Percentiles rank a stretch among this genome's conserved stretches.
Evolutionary conservation across 1,140 invertebrate genomes (phyloP).

Genomic region (Vanessa tameamea): DNA sequence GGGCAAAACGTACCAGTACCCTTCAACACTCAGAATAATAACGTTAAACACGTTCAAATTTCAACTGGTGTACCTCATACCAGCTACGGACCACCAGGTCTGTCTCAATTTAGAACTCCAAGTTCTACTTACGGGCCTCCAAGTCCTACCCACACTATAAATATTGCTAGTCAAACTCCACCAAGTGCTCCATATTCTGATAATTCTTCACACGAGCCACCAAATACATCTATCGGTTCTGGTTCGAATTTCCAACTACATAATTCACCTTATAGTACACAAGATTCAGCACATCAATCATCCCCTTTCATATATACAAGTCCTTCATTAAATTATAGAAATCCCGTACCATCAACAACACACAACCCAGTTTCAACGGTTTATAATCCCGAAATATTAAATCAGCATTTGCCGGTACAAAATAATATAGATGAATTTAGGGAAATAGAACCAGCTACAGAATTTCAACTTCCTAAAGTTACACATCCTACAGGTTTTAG

Average conservation of each 20-base stretch:
- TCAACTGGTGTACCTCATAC: conserved; percentile 50
- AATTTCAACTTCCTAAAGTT: conserved; percentile 65
- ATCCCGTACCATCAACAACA: conserved; percentile 36
- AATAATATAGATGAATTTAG: conserved; percentile 52
- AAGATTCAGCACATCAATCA: conserved; percentile 41
- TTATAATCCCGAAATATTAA: conserved; percentile 43
- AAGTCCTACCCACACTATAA: conserved; percentile 60
- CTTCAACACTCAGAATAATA: conserved; percentile 46
- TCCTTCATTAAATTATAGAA: conserved; percentile 45
- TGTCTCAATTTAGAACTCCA: conserved; percentile 43
- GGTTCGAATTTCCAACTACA: conserved; percentile 46
- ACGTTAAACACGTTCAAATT: conserved; percentile 47
- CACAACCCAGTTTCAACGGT: conserved; percentile 28
- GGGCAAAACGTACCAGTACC: conserved; percentile 48
- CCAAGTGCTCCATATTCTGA: conserved; percentile 48
- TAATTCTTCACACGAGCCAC: conserved; percentile 36
- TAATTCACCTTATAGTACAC: conserved; percentile 44
- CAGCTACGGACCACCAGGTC: conserved; percentile 59
- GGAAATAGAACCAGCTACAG: conserved; percentile 44
- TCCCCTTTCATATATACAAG: conserved; percentile 42
- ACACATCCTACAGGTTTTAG: conserved; percentile 59
- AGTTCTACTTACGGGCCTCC: conserved; percentile 69
- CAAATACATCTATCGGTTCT: conserved; percentile 18
- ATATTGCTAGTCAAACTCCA: conserved; percentile 42
- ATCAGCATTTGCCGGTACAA: conserved; percentile 49